Base-by-base conservation (phyloP, 2,888 invertebrate species). In the Thecophora atra region DNA sequence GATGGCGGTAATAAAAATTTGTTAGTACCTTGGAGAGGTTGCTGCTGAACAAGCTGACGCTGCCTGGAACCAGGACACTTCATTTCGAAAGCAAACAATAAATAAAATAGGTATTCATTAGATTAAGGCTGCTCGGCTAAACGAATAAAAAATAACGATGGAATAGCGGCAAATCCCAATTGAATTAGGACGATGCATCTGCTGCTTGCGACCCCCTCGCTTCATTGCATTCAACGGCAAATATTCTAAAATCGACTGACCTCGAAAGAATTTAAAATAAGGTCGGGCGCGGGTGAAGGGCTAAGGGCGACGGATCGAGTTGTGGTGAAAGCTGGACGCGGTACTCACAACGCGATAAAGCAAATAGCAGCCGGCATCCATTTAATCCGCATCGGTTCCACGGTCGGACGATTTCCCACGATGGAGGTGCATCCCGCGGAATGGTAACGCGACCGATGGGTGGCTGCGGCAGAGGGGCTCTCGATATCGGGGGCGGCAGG, bases 71-170 rank as follows among this genome's bases (percentile, higher is more conserved):
- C 44, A 69, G 68, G 58, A 44, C 68, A 60, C 60, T 69, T 60
- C 56, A 58, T 60, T 58, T 44, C 58, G 28, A 44, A 13, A 47
- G 47, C 68, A 69, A 69, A 47, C 47, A 58, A 69, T 69, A 69
- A 69, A 69, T 69, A 58, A 69, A 69, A 69, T 42, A 69, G 26
- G 47, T 47, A 58, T 42, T 60, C 68, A 69, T 69, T 69, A 69
- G 68, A 26, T 69, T 69, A 28, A 69, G 60, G 68, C 44, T 28
- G 68, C 37, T 15, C 19, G 21, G 44, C 21, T 37, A 54, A 54
- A 24, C n/a, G 47, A 8, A 24, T 4, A 21, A 56, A 65, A 66
- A 66, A 42, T 44, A 69, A 28, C 44, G 60, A 24, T 28, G 24
- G 51, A 69, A 47, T 37, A 51, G 21, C 58, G 28, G 42, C 15